Evolutionary conservation across 2,888 invertebrate genomes (phyloP).

Genomic region (Branchellion lobata): DNA sequence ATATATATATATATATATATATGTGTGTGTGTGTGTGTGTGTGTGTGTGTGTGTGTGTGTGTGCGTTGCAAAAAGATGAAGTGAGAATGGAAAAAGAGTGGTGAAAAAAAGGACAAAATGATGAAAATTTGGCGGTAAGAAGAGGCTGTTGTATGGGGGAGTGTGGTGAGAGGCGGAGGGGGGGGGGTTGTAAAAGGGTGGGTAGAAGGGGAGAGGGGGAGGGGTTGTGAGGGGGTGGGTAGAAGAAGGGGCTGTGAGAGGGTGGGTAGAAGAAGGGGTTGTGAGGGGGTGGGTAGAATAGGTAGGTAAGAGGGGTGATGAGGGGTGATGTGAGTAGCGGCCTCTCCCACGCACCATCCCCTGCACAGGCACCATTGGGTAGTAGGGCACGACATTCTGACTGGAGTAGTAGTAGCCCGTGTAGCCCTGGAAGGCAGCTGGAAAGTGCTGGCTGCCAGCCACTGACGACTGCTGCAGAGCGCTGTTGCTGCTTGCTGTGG

Average conservation of each 20-base stretch:
- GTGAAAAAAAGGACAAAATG: background rate
- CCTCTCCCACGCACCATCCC: slow-evolving; percentile 39
- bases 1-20: too few species aligned
- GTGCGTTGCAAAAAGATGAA: too few species aligned
- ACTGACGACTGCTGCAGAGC: slow-evolving; percentile 25
- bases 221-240: background rate
- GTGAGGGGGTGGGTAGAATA: background rate
- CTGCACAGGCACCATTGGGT: slow-evolving; percentile 43
- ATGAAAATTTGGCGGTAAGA: background rate
- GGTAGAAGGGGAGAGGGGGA: background rate
- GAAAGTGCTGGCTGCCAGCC: slow-evolving; percentile 2
- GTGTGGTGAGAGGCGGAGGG: background rate
- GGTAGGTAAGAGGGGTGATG: too few species aligned
- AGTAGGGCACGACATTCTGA: slow-evolving; percentile 43
- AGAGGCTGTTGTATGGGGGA: too few species aligned
- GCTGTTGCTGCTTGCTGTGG: slow-evolving; percentile 21
- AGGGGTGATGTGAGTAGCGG: too few species aligned
- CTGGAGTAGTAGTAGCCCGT: slow-evolving; percentile 31
- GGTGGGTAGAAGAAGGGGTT: background rate
- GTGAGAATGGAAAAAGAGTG: too few species aligned
- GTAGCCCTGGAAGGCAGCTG: slow-evolving; percentile 21
- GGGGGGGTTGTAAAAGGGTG: background rate
- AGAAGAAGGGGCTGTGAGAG: too few species aligned
- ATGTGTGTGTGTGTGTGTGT: too few species aligned
- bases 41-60: too few species aligned